Evolutionary conservation across 92 coral and sea anemone species (phyloP).

Genomic region (Umimayanthus kanabou): DNA sequence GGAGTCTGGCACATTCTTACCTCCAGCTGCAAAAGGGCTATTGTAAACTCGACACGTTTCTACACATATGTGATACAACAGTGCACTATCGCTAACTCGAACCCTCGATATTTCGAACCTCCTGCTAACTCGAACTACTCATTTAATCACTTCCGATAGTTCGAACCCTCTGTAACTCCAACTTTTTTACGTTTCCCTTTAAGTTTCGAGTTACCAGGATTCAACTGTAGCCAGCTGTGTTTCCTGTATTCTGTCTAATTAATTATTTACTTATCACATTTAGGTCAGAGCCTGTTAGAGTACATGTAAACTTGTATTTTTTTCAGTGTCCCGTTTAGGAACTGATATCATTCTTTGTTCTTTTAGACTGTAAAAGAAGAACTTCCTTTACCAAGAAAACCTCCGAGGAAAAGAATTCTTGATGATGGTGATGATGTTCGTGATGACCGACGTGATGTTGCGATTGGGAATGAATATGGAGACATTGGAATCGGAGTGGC

Average conservation of each 20-base stretch:
- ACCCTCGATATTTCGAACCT: too few species aligned
- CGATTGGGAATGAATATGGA: background rate
- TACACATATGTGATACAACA: too few species aligned
- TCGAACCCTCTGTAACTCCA: too few species aligned
- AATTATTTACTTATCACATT: background rate
- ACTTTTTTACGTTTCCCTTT: too few species aligned
- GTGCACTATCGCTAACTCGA: too few species aligned
- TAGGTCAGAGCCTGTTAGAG: background rate
- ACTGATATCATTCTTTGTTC: background rate
- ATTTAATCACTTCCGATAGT: too few species aligned
- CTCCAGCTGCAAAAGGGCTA: too few species aligned
- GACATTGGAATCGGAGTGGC: background rate
- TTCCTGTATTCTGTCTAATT: background rate
- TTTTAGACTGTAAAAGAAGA: conserved; percentile 62
- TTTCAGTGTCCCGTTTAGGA: background rate
- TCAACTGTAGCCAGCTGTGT: too few species aligned
- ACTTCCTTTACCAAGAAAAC: conserved; percentile 62
- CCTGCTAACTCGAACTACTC: too few species aligned
- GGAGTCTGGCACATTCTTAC: too few species aligned
- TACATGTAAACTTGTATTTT: background rate
- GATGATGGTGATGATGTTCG: conserved; percentile 48
- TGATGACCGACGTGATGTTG: background rate
- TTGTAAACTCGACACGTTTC: too few species aligned
- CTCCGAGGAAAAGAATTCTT: conserved; percentile 79
- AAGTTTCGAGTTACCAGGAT: too few species aligned